These are phyloP conservation scores for Liposcelis brunnea DNA, from an alignment of 2,888 invertebrate genomes.

Conservation along the genomic window DNA sequence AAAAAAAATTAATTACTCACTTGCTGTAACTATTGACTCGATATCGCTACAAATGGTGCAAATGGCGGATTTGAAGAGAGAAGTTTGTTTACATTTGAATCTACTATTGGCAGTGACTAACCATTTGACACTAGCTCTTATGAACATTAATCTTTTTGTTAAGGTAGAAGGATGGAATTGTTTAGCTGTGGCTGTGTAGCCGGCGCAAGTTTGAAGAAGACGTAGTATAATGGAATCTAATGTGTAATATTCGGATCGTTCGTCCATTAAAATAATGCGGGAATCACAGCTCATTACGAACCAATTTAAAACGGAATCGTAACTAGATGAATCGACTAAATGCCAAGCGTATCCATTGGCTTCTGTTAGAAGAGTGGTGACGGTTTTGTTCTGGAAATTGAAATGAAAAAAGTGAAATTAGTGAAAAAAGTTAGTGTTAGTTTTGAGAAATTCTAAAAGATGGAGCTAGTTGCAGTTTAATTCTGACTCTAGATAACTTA, in stretches of 20 bases:
- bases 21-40: slow-evolving; percentile 29
- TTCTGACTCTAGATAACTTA: no score
- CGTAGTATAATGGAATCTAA: slow-evolving; percentile 28
- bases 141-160: slow-evolving; percentile 39
- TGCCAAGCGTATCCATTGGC: slow-evolving; percentile 48
- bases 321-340: slow-evolving; percentile 38
- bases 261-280: slow-evolving; percentile 36
- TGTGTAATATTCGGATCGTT: slow-evolving; percentile 28
- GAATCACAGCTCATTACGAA: slow-evolving; percentile 56
- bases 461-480: no score
- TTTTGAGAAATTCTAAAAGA: no score
- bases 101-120: slow-evolving; percentile 35
- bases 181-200: slow-evolving; percentile 30
- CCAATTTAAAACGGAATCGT: slow-evolving; percentile 54
- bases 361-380: slow-evolving; percentile 34
- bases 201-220: slow-evolving; percentile 40
- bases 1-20: slow-evolving; percentile 20
- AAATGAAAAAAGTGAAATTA: slow-evolving; percentile 8
- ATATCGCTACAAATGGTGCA: slow-evolving; percentile 33
- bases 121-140: slow-evolving; percentile 40
- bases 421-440: not conserved
- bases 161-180: slow-evolving; percentile 30
- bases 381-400: slow-evolving; percentile 27
- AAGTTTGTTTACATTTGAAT: slow-evolving; percentile 31
- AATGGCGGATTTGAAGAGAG: slow-evolving; percentile 31